Evolutionary conservation across 2,113 vertebrate species (phyloP), one percentile per base, ranked within the genome.

Genomic region (Protobothrops mucrosquamatus): DNA sequence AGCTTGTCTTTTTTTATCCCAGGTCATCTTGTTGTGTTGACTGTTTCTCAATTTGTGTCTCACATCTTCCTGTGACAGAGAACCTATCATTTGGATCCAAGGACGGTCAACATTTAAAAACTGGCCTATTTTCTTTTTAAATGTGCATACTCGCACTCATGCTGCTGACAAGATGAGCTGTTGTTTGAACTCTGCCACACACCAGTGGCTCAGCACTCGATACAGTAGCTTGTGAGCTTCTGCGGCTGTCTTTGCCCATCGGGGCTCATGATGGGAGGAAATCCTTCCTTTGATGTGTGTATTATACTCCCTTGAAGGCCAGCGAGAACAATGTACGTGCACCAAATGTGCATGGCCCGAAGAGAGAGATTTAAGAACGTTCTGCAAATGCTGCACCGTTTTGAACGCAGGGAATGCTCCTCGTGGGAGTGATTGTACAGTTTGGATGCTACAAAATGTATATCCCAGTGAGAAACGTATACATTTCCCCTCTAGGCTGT

Each of bases 231-330:
- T 90, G 95, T 93, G 94, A 96, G 95, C 95, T 95, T 95, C 51
- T 55, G 46, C 93, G 96, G 96, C 96, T 97, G 95, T 96, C 95
- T 97, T 97, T 97, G 96, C 95, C 96, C 93, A 94, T 94, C 94
- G 96, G 95, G 92, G 95, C 96, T 95, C 95, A 93, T 97, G 96
- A 96, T 39, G 93, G 95, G 95, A 81, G 92, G 95, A 97, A 97
- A 97, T 96, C 96, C 94, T 96, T 89, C 95, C 97, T 97, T 97
- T 97, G 97, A 97, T 96, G 96, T 97, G 95, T 94, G 93, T 94
- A 95, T 97, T 95, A 96, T 97, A 96, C 95, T 96, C 96, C 96
- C 96, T 97, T 96, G 96, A 96, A 97, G 94, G 96, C 96, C 96
- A 96, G 94, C 59, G 87, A 97, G 95, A 96, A 95, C 95, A 96